A percentile compares a stretch with the other conserved stretches of the same genome.
Evolutionary conservation across 2,888 invertebrate species (phyloP).

Genomic region (Dicyrtoma fusca): DNA sequence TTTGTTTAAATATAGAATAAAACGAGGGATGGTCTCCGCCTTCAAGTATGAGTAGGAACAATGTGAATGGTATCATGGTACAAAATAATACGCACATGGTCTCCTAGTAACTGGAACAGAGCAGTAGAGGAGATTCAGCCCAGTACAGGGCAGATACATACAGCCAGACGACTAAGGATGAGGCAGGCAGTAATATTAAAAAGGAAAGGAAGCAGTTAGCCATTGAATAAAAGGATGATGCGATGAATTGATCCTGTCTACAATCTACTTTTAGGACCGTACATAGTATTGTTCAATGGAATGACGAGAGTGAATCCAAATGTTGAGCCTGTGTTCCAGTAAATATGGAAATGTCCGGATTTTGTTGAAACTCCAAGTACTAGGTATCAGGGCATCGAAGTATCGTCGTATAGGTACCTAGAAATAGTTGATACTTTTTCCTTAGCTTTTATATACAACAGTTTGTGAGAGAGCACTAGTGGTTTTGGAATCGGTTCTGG

Average conservation of each 20-base stretch:
- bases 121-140: not conserved
- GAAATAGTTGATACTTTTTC: no score
- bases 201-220: not conserved
- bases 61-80: no score
- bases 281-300: not conserved
- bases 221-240: constrained; percentile 12
- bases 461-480: no score
- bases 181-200: not conserved
- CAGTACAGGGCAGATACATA: not conserved
- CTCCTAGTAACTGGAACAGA: no score
- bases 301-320: constrained; percentile 30
- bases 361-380: constrained; percentile 15
- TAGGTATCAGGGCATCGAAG: not conserved
- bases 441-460: no score
- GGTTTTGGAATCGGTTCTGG: no score
- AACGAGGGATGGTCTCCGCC: no score
- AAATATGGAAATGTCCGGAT: constrained; percentile 35
- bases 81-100: no score
- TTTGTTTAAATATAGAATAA: no score
- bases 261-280: not conserved
- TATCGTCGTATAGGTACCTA: no score
- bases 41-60: no score
- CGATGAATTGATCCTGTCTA: constrained; percentile 25
- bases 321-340: constrained; percentile 21
- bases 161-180: not conserved